Percentiles rank a stretch among this genome's conserved stretches.
These are phyloP conservation scores for Cheumatopsyche charites DNA, from an alignment of 1,140 invertebrate genomes.

Conservation along the genomic window DNA sequence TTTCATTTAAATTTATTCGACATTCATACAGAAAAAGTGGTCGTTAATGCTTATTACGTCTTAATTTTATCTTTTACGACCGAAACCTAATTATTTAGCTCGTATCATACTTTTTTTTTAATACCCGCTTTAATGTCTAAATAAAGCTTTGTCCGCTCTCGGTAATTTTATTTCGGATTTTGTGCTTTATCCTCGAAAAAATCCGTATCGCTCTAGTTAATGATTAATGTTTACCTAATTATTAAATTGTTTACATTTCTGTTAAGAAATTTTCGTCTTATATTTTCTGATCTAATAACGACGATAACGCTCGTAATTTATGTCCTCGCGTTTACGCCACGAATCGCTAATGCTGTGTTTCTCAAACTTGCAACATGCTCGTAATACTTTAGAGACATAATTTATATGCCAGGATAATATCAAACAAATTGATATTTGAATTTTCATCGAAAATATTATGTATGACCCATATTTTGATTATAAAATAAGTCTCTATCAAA, in stretches of 20 bases:
- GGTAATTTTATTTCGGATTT: background rate
- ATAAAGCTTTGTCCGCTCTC: conserved; percentile 4
- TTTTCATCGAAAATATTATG: too few relatives aligned
- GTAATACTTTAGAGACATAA: too few relatives aligned
- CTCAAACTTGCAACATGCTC: too few relatives aligned
- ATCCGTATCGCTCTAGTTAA: background rate
- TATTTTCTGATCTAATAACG: conserved; percentile 2
- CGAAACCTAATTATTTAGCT: conserved; percentile 24
- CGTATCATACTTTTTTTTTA: conserved; percentile 12
- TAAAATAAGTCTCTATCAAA: too few relatives aligned
- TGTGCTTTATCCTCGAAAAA: background rate
- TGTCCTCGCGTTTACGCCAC: conserved; percentile 5
- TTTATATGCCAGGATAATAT: too few relatives aligned
- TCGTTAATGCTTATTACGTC: conserved; percentile 15
- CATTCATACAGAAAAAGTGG: background rate
- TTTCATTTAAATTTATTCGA: background rate
- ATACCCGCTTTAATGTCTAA: conserved; percentile 6
- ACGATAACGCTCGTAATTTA: conserved; percentile 11
- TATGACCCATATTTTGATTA: too few relatives aligned
- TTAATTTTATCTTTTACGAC: conserved; percentile 26
- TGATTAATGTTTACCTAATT: conserved; percentile 25
- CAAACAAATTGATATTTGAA: too few relatives aligned
- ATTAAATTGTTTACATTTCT: conserved; percentile 24
- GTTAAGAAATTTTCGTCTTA: background rate
- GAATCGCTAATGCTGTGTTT: conserved; percentile 16